Evolutionary conservation across 2,888 invertebrate genomes (phyloP).

Genomic region (Siphlonurus alternatus): DNA sequence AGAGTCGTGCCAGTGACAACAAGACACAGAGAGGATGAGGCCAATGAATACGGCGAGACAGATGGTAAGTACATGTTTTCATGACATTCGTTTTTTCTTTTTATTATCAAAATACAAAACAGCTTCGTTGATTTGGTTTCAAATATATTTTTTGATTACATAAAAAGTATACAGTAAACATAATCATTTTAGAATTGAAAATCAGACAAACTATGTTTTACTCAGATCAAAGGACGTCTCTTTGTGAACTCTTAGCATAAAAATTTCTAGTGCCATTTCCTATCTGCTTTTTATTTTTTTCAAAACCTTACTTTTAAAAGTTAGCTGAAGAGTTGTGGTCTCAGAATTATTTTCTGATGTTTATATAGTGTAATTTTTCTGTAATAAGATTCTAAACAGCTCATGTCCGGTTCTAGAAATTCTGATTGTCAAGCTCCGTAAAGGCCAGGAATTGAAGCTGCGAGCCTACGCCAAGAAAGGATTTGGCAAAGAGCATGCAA

Average conservation of each 20-base stretch:
- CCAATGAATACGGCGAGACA: conserved; percentile 82
- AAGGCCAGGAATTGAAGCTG: conserved; percentile 84
- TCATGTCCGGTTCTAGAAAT: conserved; percentile 38
- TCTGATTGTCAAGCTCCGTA: conserved; percentile 50
- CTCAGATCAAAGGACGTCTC: too few relatives aligned
- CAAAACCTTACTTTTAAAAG: too few relatives aligned
- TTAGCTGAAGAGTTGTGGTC: too few relatives aligned
- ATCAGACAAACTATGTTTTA: too few relatives aligned
- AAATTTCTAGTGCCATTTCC: too few relatives aligned
- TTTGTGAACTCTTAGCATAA: too few relatives aligned
- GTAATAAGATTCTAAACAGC: too few relatives aligned
- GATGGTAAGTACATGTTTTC: conserved; percentile 50
- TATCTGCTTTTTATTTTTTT: too few relatives aligned
- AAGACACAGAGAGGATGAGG: conserved; percentile 78
- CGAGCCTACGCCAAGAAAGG: conserved; percentile 93
- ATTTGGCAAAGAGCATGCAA: conserved; percentile 98
- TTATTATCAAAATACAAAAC: neutral
- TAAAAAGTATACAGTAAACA: neutral
- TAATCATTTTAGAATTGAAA: too few relatives aligned
- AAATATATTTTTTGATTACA: neutral
- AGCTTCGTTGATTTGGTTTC: neutral
- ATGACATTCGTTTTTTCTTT: neutral
- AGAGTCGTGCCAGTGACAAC: conserved; percentile 89
- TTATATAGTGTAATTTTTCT: too few relatives aligned
- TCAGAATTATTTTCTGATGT: too few relatives aligned